Conservation (phyloP, 2,113 vertebrate genomes). For the Dipodomys stephensi region DNA sequence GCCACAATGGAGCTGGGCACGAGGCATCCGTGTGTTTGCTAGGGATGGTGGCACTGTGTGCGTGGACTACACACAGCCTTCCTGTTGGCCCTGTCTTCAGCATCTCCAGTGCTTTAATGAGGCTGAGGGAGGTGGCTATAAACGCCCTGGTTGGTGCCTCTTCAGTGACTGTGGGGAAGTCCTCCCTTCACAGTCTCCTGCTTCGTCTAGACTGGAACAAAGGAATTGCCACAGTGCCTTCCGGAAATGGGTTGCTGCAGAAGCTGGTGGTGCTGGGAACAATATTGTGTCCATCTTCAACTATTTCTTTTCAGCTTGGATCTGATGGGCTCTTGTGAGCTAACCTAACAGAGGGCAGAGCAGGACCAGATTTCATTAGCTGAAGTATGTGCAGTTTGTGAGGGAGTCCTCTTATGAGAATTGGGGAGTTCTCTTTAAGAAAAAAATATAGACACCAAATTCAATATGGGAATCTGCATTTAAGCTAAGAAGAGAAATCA, state of each 20-base stretch:
- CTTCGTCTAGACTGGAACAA: background rate
- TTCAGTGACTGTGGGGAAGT: background rate
- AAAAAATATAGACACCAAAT: background rate
- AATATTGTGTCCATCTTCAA: background rate
- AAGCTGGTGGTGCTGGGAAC: background rate
- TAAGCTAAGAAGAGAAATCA: slow-evolving; percentile 6
- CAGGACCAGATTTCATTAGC: background rate
- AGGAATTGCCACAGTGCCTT: too few species aligned
- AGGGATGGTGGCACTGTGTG: too few species aligned
- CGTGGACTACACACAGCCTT: background rate
- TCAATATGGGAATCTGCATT: background rate
- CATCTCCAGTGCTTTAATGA: background rate
- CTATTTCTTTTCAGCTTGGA: background rate
- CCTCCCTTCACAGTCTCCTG: background rate
- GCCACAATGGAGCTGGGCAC: background rate
- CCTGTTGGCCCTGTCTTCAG: background rate
- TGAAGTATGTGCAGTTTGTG: background rate
- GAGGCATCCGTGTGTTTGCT: background rate
- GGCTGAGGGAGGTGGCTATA: background rate
- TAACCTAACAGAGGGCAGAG: background rate
- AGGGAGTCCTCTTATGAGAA: background rate
- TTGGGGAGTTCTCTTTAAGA: background rate
- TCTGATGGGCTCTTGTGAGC: background rate
- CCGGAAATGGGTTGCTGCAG: background rate
- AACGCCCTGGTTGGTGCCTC: fast-evolving